A percentile compares a stretch with the other conserved stretches of the same genome.
Conservation (phyloP, 2,888 invertebrate species). For the Rhamphomyia laevipes region DNA sequence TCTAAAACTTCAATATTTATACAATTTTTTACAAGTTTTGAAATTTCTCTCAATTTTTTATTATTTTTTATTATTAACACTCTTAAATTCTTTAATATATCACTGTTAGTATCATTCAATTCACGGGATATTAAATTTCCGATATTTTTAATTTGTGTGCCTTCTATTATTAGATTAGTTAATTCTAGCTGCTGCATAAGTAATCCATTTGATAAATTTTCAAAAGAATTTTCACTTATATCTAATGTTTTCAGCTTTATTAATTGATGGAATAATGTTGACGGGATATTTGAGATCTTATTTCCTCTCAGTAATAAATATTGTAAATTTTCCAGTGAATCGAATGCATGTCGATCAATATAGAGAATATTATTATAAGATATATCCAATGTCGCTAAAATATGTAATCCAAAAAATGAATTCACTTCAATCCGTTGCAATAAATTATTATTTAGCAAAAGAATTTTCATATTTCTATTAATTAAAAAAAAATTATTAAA, state of each 20-base stretch:
- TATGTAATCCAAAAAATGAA: constrained; percentile 60
- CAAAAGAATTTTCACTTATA: constrained; percentile 45
- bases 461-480: neutral
- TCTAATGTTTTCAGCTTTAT: constrained; percentile 43
- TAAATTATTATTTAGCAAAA: constrained; percentile 24
- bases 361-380: constrained; percentile 48
- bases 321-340: constrained; percentile 47
- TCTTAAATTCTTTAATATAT: constrained; percentile 47
- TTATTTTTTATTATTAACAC: constrained; percentile 52
- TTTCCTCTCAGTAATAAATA: constrained; percentile 51
- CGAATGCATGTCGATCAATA: constrained; percentile 54
- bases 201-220: constrained; percentile 46
- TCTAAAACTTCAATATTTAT: constrained; percentile 50
- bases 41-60: constrained; percentile 46
- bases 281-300: constrained; percentile 38
- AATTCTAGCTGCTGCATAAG: constrained; percentile 53
- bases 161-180: constrained; percentile 48
- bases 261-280: constrained; percentile 39
- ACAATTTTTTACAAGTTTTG: constrained; percentile 48
- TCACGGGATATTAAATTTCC: constrained; percentile 41
- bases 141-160: constrained; percentile 53
- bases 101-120: neutral
- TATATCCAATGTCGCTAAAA: constrained; percentile 53
- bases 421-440: constrained; percentile 36
- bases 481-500: neutral